Percentiles rank a stretch among this genome's conserved stretches.
phyloP scores from a whole-genome alignment of 1,140 invertebrate genomes.

The Heliconius eleuchia region DNA sequence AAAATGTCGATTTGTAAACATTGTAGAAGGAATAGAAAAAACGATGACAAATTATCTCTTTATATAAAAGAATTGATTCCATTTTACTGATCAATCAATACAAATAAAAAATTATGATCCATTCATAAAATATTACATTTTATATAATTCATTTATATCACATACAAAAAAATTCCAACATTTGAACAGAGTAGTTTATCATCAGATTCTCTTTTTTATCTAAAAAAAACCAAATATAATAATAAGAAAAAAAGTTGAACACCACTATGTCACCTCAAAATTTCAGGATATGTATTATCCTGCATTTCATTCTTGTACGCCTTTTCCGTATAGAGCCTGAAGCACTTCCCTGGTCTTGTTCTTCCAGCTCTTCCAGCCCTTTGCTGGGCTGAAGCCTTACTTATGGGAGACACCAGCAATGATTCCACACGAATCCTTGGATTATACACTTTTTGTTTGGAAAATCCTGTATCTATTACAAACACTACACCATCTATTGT shows the following conservation, averaged over 20 bases:
- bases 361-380: conserved; percentile 97
- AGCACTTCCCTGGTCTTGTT: conserved; percentile 98
- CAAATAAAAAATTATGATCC: too few species aligned
- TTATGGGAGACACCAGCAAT: conserved; percentile 98
- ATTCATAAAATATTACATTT: too few species aligned
- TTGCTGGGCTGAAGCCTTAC: conserved; percentile 99
- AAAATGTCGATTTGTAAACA: too few species aligned
- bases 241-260: background rate
- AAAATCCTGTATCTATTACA: conserved; percentile 99
- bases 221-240: background rate
- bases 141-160: too few species aligned
- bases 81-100: too few species aligned
- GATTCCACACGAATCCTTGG: conserved; percentile 93
- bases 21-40: too few species aligned
- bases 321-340: conserved; percentile 98
- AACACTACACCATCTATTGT: conserved; percentile 99
- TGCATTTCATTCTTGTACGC: conserved; percentile 99
- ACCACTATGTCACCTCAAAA: conserved; percentile 83
- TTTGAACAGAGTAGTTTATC: background rate
- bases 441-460: conserved; percentile 92
- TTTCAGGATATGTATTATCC: conserved; percentile 99
- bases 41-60: too few species aligned
- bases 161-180: background rate
- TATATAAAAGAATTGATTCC: too few species aligned
- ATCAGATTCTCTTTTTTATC: background rate